Evolutionary conservation across 2,888 invertebrate species (phyloP), one percentile per base, ranked within the genome.

Genomic region (Amblyteles armatorius): DNA sequence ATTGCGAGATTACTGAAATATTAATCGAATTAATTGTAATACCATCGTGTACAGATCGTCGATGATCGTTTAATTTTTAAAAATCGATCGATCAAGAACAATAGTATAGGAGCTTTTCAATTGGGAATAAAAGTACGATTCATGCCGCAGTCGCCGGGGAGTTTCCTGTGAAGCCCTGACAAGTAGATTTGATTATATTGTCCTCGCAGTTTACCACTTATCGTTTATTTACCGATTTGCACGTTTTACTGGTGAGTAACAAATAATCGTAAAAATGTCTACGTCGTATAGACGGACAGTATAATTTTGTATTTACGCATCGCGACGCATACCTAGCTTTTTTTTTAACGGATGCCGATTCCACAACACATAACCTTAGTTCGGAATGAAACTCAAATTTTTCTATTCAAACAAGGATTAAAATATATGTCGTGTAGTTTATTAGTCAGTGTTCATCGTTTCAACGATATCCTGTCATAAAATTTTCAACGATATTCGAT

Each of bases 291-390:
- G 52, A 26, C 29, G 3, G 11, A 22, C 26, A 57, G 40, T 55
- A 11, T 16, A n/a, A 36, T 36, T 19, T 72, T 57, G 9, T 19
- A n/a, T 16, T 6, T 33, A 55, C n/a, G 26, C 11, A n/a, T 3
- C 3, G 40, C 29, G 57, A n/a, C 11, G 1, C 5, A 13, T 48
- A 16, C 1, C 13, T 4, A 48, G 13, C 44, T 22, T 5, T 22
- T 55, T 36, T 67, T 76, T 44, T 65, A 55, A 40, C 52, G 50
- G 40, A 69, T 50, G 79, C 82, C 76, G 55, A 83, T 60, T 80
- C 36, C 16, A 0, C 33, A 63, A 73, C 72, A 82, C 76, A 82
- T 88, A 88, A 88, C 88, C 88, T 88, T 81, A 86, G 84, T 74
- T 63, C 52, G 50, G 2, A 50, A 69, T 52, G 19, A 13, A 33